Percentiles rank a stretch among this genome's conserved stretches.
These are phyloP conservation scores for Spodoptera litura DNA, from an alignment of 1,140 invertebrate genomes.

Conservation along the genomic window DNA sequence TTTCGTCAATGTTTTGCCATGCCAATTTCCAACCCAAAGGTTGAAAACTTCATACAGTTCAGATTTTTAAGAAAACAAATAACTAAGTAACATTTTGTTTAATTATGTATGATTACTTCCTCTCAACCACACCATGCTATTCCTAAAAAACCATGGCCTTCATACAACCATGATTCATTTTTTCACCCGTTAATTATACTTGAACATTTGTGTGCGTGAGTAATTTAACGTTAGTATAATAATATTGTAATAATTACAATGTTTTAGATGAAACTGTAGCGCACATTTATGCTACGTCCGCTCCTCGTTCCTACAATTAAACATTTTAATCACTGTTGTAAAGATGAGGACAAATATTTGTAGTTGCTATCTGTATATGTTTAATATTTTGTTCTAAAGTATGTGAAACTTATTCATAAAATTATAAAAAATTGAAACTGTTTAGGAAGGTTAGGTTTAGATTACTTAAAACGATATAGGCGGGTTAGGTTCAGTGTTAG, in stretches of 20 bases:
- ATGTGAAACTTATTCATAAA: too few species aligned
- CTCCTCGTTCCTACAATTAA: slow-evolving; percentile 83
- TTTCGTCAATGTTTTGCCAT: too few species aligned
- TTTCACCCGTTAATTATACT: slow-evolving; percentile 69
- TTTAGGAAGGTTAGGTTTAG: too few species aligned
- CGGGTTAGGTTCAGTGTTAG: too few species aligned
- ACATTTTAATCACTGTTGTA: slow-evolving; percentile 81
- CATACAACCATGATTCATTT: slow-evolving; percentile 55
- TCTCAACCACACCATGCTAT: too few species aligned
- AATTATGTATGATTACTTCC: too few species aligned
- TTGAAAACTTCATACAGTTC: too few species aligned
- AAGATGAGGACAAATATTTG: slow-evolving; percentile 49
- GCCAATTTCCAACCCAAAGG: too few species aligned
- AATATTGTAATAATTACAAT: slow-evolving; percentile 69
- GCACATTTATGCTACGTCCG: slow-evolving; percentile 73
- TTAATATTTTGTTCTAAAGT: neutral
- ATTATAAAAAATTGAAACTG: too few species aligned
- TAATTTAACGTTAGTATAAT: slow-evolving; percentile 67
- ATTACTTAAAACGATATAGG: too few species aligned
- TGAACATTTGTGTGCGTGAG: slow-evolving; percentile 57
- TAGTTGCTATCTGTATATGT: neutral
- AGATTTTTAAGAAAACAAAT: too few species aligned
- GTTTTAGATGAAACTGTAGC: slow-evolving; percentile 78
- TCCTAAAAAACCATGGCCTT: slow-evolving; percentile 34
- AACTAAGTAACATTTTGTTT: too few species aligned